Evolutionary conservation across 2,797 vertebrate genomes (phyloP).

Genomic region (Micropoecilia bifurca): DNA sequence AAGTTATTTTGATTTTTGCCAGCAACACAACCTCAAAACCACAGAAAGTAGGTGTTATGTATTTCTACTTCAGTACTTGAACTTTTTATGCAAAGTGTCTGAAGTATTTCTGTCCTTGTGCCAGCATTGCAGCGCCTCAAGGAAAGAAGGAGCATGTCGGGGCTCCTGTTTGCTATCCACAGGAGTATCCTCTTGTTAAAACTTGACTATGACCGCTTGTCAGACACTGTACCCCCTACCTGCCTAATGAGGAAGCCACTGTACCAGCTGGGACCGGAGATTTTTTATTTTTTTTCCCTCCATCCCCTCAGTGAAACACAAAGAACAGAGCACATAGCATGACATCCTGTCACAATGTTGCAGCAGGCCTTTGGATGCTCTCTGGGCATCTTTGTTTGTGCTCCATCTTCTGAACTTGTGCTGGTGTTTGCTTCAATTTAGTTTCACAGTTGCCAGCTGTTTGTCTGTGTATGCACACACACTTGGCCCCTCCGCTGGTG

Average conservation of each 20-base stretch:
- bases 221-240: conserved; percentile 35
- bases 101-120: conserved; percentile 10
- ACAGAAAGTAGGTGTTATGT: not conserved
- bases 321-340: conserved; percentile 29
- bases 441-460: conserved; percentile 34
- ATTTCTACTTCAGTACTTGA: conserved; percentile 12
- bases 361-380: conserved; percentile 50
- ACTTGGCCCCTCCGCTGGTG: conserved; percentile 30
- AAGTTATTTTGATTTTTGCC: conserved; percentile 9
- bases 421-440: conserved; percentile 42
- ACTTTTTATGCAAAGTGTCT: conserved; percentile 13
- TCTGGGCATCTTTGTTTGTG: conserved; percentile 49
- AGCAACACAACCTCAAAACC: conserved; percentile 14
- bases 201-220: conserved; percentile 43
- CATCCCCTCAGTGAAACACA: conserved; percentile 26
- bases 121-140: conserved; percentile 5
- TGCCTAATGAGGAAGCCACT: conserved; percentile 55
- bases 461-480: conserved; percentile 19
- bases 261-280: conserved; percentile 32
- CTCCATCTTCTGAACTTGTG: conserved; percentile 36
- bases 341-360: conserved; percentile 56
- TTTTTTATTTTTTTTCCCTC: not conserved
- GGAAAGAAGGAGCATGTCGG: not conserved
- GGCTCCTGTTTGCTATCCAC: conserved; percentile 37
- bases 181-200: conserved; percentile 41